Base-by-base conservation (phyloP, 2,113 vertebrate genomes). In the Prionailurus viverrinus region DNA sequence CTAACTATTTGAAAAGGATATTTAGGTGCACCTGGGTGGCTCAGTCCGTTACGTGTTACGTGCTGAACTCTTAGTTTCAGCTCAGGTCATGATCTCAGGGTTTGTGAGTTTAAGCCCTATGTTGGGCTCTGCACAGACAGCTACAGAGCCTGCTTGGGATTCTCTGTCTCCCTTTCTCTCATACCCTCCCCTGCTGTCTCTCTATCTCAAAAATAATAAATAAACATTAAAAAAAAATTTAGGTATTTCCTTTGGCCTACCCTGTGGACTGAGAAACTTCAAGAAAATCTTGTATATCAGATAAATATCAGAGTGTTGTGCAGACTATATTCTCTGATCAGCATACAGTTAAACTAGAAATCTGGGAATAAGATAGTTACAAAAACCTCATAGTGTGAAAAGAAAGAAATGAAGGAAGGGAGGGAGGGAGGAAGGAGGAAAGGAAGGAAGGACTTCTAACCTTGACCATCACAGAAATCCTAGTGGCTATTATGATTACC, bases 331-430 rank as follows among this genome's bases (percentile, higher is more conserved):
- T 85, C 81, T 95, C 36, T 83, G 68, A 94, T 71, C 48, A 68
- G 15, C 80, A 31, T 69, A 36, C 63, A 89, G 53, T 89, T 86
- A 69, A 89, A 66, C 85, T 94, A 76, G 36, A 96, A 94, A 68
- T 80, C 55, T n/a, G 8, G 73, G 48, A 80, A 58, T 91, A 86
- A 82, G 39, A 23, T 51, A 80, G 25, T 73, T 89, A 73, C 3
- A 68, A 91, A 73, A 33, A 19, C 51, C 29, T 51, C 45, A 12
- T 33, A 18, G 33, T 51, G 76, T 51, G 29, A 19, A 31, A 58
- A 58, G 5, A 55, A 55, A 55, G 19, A 58, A 23, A 51, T 12
- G 51, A 51, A 51, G 51, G 51, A 51, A 51, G 51, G 51, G 14
- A 51, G 51, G 51, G 13, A 51, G 51, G 51, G 3, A 51, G 51